A percentile compares a stretch with the other conserved stretches of the same genome.
Conservation (phyloP, 2,113 vertebrate species). For the Spermophilus dauricus region DNA sequence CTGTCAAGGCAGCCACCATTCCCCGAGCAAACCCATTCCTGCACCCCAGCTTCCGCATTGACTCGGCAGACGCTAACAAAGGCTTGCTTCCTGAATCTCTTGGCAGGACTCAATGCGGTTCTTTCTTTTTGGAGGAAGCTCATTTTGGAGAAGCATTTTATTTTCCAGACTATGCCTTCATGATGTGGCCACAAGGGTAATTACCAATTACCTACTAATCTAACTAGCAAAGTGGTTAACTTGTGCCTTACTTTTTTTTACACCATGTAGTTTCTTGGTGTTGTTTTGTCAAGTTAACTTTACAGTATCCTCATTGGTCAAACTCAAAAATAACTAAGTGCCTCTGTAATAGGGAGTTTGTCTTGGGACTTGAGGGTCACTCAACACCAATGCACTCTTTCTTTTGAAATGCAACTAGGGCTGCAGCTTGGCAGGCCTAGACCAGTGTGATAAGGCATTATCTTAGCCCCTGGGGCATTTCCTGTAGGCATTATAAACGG, state of each 20-base stretch:
- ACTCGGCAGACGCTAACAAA: neutral
- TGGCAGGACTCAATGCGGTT: neutral
- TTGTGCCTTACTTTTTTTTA: neutral
- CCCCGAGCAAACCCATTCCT: neutral
- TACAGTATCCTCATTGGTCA: neutral
- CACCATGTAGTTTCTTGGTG: neutral
- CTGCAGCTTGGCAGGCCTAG: neutral
- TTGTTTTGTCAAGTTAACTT: constrained; percentile 17
- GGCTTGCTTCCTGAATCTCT: neutral
- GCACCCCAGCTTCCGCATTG: too few species aligned
- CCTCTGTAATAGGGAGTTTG: constrained; percentile 1
- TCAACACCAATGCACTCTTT: neutral
- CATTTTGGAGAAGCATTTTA: neutral
- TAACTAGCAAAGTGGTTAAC: neutral
- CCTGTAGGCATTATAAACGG: neutral
- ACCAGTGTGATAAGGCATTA: neutral
- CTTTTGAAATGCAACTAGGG: neutral
- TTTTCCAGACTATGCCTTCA: neutral
- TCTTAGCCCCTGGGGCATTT: constrained; percentile 15
- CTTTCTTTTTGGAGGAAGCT: constrained; percentile 2
- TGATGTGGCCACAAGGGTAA: neutral
- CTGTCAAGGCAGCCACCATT: neutral
- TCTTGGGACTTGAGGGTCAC: neutral
- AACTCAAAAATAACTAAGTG: neutral
- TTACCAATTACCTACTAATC: neutral